Evolutionary conservation across 2,797 vertebrate species (phyloP), one percentile per base, ranked within the genome.

Genomic region (Philypnodon macrostomus): DNA sequence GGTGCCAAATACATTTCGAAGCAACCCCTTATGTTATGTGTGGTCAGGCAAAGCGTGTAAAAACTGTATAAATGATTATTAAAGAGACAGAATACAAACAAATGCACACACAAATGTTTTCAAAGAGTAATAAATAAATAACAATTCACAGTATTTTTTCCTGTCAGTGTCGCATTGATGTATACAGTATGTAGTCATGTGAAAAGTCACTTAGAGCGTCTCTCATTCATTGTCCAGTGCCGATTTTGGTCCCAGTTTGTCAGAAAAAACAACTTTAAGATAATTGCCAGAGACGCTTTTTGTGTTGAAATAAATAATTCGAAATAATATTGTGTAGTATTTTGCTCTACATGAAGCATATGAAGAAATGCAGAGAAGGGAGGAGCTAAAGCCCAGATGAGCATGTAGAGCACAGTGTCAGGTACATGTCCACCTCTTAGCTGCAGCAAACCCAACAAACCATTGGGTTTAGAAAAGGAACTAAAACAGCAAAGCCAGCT

Each of bases 1-100:
- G 5, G 64, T 62, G 62, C 70, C 76, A 85, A 86, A 83, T 73
- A 83, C 81, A 84, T 84, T 84, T 81, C 50, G 75, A 64, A 64
- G 76, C 75, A 87, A 87, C 81, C 83, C 84, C 84, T 85, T 79
- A 75, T 58, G 53, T 55, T 59, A 64, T 12, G 13, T 12, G 13
- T 44, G 33, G 21, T 34, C 60, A 51, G 46, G 35, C 53, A 27
- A 60, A 57, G 37, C 49, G 29, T 44, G 41, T 44, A 44, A 56
- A 73, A 82, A 71, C 65, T 77, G 52, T 77, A 79, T 67, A 79
- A 41, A 41, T 47, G 37, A 42, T 73, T 70, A 48, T 44, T 55
- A n/a, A n/a, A n/a, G n/a, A 73, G 77, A 71, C 53, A 60, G 50
- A 53, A 73, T 59, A 77, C 56, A 75, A 51, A 68, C 64, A 57